Conservation (phyloP, 2,888 invertebrate genomes). For the Eupithecia subumbrata region DNA sequence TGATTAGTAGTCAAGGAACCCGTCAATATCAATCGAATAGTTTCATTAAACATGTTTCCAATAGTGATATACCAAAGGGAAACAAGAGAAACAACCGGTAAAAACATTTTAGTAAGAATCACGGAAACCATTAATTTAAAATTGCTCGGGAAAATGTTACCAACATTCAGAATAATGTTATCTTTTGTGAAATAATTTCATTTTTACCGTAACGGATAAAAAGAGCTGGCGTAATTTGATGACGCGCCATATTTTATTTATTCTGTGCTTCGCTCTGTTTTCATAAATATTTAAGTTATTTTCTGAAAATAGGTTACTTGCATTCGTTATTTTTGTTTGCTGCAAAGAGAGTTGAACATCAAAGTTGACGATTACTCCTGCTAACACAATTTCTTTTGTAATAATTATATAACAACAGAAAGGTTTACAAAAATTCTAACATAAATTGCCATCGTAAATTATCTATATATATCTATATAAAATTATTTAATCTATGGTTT, state of each 20-base stretch:
- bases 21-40: slow-evolving; percentile 35
- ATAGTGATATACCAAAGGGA: not conserved
- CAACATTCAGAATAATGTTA: slow-evolving; percentile 3
- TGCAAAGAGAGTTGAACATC: not conserved
- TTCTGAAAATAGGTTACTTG: slow-evolving; percentile 6
- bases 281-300: slow-evolving; percentile 15
- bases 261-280: slow-evolving; percentile 29
- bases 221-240: slow-evolving; percentile 20
- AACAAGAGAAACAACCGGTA: not conserved
- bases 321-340: not conserved
- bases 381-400: not conserved
- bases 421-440: not conserved
- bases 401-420: not conserved
- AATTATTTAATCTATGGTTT: too few species aligned
- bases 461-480: too few species aligned
- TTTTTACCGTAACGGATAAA: slow-evolving; percentile 16
- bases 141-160: slow-evolving; percentile 9
- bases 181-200: slow-evolving; percentile 18
- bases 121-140: not conserved
- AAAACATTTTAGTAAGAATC: not conserved
- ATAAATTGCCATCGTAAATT: not conserved
- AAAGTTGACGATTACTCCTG: not conserved
- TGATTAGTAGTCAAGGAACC: slow-evolving; percentile 33
- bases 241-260: slow-evolving; percentile 22
- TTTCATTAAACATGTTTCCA: slow-evolving; percentile 14